Conservation (phyloP, 1,140 invertebrate species). For the Drosophila truncata region DNA sequence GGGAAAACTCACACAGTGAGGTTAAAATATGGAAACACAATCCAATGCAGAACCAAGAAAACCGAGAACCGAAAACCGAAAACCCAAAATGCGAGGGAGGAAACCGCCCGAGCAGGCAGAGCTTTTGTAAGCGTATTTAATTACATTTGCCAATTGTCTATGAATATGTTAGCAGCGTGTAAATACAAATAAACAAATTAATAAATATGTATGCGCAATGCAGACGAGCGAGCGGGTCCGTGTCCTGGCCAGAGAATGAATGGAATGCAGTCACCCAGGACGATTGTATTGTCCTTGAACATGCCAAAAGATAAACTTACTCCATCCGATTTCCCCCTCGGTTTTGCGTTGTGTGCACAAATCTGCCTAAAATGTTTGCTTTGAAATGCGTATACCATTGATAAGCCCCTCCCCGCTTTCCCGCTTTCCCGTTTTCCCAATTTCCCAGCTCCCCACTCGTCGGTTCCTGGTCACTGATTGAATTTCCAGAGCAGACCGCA, state of each 20-base stretch:
- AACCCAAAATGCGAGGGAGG: constrained; percentile 26
- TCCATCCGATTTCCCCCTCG: constrained; percentile 28
- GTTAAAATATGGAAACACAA: constrained; percentile 27
- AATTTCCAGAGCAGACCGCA: constrained; percentile 64
- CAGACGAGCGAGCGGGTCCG: constrained; percentile 15
- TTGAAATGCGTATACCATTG: constrained; percentile 80
- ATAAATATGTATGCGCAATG: constrained; percentile 65
- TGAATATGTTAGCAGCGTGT: constrained; percentile 82
- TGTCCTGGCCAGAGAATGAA: constrained; percentile 2
- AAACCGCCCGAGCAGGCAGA: constrained; percentile 9
- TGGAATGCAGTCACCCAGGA: constrained; percentile 32
- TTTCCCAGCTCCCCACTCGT: constrained; percentile 6
- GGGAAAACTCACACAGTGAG: constrained; percentile 18
- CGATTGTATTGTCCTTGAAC: constrained; percentile 72
- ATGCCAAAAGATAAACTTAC: constrained; percentile 71
- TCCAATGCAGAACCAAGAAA: constrained; percentile 26
- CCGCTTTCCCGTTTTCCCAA: constrained; percentile 31
- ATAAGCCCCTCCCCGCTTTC: constrained; percentile 56
- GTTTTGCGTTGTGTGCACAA: constrained; percentile 50
- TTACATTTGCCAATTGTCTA: constrained; percentile 84
- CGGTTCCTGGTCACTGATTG: constrained; percentile 62
- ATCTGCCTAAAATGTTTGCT: constrained; percentile 79
- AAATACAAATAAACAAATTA: constrained; percentile 78
- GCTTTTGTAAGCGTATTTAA: constrained; percentile 82
- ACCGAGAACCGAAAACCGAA: constrained; percentile 5